Evolutionary conservation across 2,797 vertebrate genomes (phyloP).

Genomic region (Eulemur rubriventer): DNA sequence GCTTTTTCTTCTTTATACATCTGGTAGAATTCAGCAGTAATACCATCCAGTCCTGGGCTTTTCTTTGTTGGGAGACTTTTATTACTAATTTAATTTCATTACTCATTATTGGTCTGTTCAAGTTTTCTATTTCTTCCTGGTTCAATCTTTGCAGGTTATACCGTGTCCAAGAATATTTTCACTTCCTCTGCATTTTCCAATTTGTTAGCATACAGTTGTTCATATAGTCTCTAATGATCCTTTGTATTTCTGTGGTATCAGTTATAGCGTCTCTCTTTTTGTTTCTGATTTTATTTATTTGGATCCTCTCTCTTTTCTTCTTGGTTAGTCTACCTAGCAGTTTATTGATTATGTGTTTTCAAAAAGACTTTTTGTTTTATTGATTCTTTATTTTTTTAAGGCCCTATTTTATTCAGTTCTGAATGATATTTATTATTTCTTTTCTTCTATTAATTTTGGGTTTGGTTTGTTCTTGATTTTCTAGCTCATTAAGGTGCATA

Average conservation of each 20-base stretch:
- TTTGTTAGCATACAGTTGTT: not conserved
- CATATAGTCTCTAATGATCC: not conserved
- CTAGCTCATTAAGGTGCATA: not conserved
- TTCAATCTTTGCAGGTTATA: not conserved
- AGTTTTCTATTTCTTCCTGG: not conserved
- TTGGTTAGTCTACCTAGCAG: not conserved
- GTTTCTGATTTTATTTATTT: not conserved
- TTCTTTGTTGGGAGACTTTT: not conserved
- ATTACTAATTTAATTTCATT: not conserved
- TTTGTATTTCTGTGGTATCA: not conserved
- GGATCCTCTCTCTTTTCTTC: not conserved
- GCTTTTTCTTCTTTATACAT: not conserved
- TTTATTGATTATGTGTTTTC: not conserved
- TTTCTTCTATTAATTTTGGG: not conserved
- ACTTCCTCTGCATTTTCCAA: not conserved
- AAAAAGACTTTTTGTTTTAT: not conserved
- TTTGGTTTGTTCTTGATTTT: not conserved
- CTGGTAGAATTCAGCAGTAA: not conserved
- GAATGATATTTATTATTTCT: not conserved
- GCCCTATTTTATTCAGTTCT: not conserved
- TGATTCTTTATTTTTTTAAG: not conserved
- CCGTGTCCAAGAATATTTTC: not conserved
- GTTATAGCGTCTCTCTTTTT: not conserved
- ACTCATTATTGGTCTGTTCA: not conserved
- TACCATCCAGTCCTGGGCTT: not conserved